Evolutionary conservation across 30 jellyfish, hydroid and myxozoan species (phyloP), one percentile per base, ranked within the genome.

Genomic region (Turritopsis rubra): DNA sequence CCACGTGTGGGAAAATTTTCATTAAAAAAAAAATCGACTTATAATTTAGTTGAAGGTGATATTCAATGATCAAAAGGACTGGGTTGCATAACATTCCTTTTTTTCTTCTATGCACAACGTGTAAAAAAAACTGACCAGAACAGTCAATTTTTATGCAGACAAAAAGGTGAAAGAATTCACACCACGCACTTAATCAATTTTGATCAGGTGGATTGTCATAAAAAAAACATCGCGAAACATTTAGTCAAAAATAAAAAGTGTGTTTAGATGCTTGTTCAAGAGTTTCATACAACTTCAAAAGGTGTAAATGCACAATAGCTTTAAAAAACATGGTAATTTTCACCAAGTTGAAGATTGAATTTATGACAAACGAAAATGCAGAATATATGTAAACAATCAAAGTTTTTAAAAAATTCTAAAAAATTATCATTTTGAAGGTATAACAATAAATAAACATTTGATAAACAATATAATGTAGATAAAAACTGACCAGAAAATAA

Each of bases 331-430:
- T 41, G 60, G 60, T 41, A 41, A 41, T 3, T 41, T 41, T 41
- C 60, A 72, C 81, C 81, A 72, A 26, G 81, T 72, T 72, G 30
- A 72, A 72, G 52, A 72, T 72, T 72, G 60, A 41, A 41, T 3
- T 41, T 41, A 31, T 72, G 31, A 26, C 81, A 31, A n/a, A 72
- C 52, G 81, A 26, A 72, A 72, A 72, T 72, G 81, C 81, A 72
- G 77, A 27, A 68, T n/a, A 68, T 68, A 68, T 68, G 77, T 68
- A 68, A 41, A 68, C 77, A 68, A 68, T 68, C 77, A 68, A 68
- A 68, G 77, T 68, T 68, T 68, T 68, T 68, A 68, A 68, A 68
- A 68, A 68, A 68, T 68, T 68, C 77, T 68, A 68, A 68, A 68
- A 68, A 68, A 68, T 68, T 68, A 68, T 68, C 77, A 68, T 68